phyloP scores from a whole-genome alignment of 2,888 invertebrate species.

The Aporophyla lueneburgensis region DNA sequence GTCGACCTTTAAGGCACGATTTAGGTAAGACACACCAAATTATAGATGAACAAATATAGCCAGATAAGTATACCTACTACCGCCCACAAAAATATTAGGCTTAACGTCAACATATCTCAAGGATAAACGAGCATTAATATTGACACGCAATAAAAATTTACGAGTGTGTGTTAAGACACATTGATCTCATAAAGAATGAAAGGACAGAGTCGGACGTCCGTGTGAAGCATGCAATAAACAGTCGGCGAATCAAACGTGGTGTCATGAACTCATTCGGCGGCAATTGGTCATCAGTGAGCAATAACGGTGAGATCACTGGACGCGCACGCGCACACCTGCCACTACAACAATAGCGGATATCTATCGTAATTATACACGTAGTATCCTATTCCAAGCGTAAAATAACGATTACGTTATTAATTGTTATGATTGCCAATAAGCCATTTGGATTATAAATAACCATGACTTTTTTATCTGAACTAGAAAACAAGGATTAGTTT shows the following conservation, averaged over 20 bases:
- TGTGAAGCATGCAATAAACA: constrained; percentile 59
- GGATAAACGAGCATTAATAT: constrained; percentile 42
- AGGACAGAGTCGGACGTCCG: constrained; percentile 52
- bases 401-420: constrained; percentile 69
- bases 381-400: constrained; percentile 67
- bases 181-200: constrained; percentile 45
- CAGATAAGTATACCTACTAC: not conserved
- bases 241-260: constrained; percentile 71
- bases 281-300: constrained; percentile 87
- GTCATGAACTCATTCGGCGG: constrained; percentile 81
- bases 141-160: constrained; percentile 42
- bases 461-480: constrained; percentile 27
- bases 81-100: not conserved
- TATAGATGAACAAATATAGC: not conserved
- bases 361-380: constrained; percentile 73
- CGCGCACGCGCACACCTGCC: constrained; percentile 76
- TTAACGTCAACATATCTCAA: constrained; percentile 35
- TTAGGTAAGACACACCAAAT: not conserved
- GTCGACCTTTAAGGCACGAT: not conserved
- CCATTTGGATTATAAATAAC: constrained; percentile 46
- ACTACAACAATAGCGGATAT: constrained; percentile 74
- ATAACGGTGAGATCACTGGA: constrained; percentile 86
- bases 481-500: constrained; percentile 29
- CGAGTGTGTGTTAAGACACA: constrained; percentile 39
- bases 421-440: constrained; percentile 59